Base-by-base conservation (phyloP, 2,113 vertebrate genomes). In the Oreotrochilus melanogaster region DNA sequence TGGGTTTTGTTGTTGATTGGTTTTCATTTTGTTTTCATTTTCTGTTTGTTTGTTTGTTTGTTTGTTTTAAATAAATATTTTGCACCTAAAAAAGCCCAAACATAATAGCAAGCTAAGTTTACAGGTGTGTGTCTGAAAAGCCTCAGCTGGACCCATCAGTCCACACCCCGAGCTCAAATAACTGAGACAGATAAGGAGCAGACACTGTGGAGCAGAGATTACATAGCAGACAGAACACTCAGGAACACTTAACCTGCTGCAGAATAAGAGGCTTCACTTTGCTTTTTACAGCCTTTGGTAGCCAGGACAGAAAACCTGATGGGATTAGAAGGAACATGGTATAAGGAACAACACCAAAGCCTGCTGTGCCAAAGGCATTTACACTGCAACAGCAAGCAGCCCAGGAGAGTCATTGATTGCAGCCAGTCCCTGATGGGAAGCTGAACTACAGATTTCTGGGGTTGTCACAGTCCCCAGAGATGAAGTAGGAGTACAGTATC, bases 101-200 rank as follows among this genome's bases (percentile, higher is more conserved):
- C 6, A 14, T 72, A 71, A 70, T 4, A 78, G 11, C 33, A 33
- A 83, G 37, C 56, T 66, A 62, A 89, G 37, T 45, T 91, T 86
- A 79, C 54, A 70, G 74, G 71, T 83, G 54, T 11, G 18, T 76
- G 57, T 92, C 64, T 93, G 64, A 95, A 64, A 39, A 39, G 30
- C 84, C 54, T 28, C 85, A 88, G 81, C 67, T 85, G 78, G 58
- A 73, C 39, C 0, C 1, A 82, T 76, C 87, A 89, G 60, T 88
- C 62, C 58, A 28, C 24, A 31, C 7, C 42, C 67, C 62, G 76
- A 80, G 67, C 33, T 71, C 54, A 95, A 76, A 76, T 50, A 69
- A 86, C 71, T 39, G 67, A 82, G 81, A 78, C 50, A 85, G 89
- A 95, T 67, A 96, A 86, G 72, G 27, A 89, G 78, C 35, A 81